Percentiles rank a stretch among this genome's conserved stretches.
Evolutionary conservation across 2,113 vertebrate genomes (phyloP).

Genomic region (Vulpes lagopus): DNA sequence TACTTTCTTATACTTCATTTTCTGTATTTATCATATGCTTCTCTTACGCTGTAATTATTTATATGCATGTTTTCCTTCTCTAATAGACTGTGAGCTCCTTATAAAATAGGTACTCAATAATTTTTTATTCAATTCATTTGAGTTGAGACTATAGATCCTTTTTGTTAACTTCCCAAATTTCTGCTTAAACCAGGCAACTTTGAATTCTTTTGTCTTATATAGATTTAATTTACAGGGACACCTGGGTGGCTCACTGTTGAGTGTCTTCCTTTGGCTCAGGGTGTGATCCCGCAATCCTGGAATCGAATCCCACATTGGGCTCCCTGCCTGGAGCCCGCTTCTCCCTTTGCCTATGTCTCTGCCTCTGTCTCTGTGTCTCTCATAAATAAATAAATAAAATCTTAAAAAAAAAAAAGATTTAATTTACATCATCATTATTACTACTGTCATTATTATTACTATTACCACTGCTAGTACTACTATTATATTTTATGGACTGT

Average conservation of each 20-base stretch:
- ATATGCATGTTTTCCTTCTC: background rate
- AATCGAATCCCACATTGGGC: too few species aligned
- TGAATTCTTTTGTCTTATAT: background rate
- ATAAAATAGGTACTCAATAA: background rate
- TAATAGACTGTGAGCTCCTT: background rate
- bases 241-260: too few species aligned
- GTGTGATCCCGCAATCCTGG: too few species aligned
- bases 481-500: background rate
- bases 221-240: background rate
- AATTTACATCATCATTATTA: background rate
- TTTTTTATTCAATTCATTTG: conserved; percentile 26
- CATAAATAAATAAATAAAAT: too few species aligned
- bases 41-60: background rate
- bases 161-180: background rate
- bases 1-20: background rate
- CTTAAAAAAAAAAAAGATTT: background rate
- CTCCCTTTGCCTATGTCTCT: too few species aligned
- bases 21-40: background rate
- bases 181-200: background rate
- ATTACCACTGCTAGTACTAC: background rate
- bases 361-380: too few species aligned
- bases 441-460: background rate
- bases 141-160: background rate
- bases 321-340: too few species aligned
- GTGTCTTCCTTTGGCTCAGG: too few species aligned